Base-by-base conservation (phyloP, 92 coral and sea anemone genomes). In the Ricordea florida region DNA sequence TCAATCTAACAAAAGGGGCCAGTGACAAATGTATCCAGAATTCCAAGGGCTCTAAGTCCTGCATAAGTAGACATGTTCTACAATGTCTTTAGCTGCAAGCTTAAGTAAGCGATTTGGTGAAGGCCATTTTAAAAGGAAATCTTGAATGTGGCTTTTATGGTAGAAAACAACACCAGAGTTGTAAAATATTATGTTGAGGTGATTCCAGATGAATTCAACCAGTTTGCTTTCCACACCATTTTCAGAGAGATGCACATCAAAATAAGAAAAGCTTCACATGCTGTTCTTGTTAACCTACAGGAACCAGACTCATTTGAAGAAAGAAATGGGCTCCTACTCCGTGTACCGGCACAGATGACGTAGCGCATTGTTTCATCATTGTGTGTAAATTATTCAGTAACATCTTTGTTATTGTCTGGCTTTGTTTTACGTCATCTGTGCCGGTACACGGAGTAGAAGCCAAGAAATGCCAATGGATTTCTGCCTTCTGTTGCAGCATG, bases 271-370 rank as follows among this genome's bases (percentile, higher is more conserved):
- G 82, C 82, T 47, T 76, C 58, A 29, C 82, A 76, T 48, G 53
- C 56, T 46, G 73, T 76, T 63, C 82, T 22, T 24, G 52, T 72
- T 37, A 72, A 41, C 79, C 69, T 57, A 10, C 64, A 72, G 41
- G 69, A 50, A 24, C 66, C 78, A 38, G 78, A 72, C 79, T 72
- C 69, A 16, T 72, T 72, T 42, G 69, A 72, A 72, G 64, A 72
- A 36, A 55, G 66, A 57, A n/a, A n/a, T n/a, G n/a, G n/a, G n/a
- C n/a, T n/a, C n/a, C n/a, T n/a, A n/a, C n/a, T n/a, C n/a, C n/a
- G n/a, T n/a, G n/a, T n/a, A n/a, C n/a, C n/a, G n/a, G n/a, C n/a
- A n/a, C n/a, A n/a, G n/a, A n/a, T n/a, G n/a, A n/a, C n/a, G n/a
- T n/a, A n/a, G n/a, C n/a, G n/a, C n/a, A n/a, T n/a, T n/a, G n/a